phyloP scores from a whole-genome alignment of 2,113 vertebrate species.

The Corynorhinus townsendii region DNA sequence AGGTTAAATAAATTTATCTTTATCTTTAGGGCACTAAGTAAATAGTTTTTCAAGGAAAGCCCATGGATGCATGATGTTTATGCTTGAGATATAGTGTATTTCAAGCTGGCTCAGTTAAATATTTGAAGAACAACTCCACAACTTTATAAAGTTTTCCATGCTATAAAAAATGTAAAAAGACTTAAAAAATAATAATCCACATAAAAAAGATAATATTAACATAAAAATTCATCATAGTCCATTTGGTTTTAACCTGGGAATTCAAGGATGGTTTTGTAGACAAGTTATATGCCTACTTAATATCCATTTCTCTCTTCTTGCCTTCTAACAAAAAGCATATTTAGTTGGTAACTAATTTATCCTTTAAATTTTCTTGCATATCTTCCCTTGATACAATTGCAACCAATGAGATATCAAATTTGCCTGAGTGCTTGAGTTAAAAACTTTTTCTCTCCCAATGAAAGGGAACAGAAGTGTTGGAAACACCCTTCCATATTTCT shows the following conservation, averaged over 20 bases:
- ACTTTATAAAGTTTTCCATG: neutral
- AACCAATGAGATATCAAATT: neutral
- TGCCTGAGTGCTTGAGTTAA: neutral
- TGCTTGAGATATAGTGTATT: neutral
- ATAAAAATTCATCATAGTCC: neutral
- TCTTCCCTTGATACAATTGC: neutral
- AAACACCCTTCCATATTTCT: neutral
- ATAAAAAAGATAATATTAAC: neutral
- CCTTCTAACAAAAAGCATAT: neutral
- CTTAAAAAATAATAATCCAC: neutral
- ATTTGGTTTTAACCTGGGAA: neutral
- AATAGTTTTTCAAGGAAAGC: neutral
- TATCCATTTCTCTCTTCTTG: neutral
- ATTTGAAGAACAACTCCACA: neutral
- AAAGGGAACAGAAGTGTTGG: neutral
- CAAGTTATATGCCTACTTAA: neutral
- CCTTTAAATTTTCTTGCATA: neutral
- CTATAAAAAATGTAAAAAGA: neutral
- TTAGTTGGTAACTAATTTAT: neutral
- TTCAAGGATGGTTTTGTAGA: neutral
- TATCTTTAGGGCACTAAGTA: neutral
- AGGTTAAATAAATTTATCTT: neutral
- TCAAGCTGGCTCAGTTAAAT: neutral
- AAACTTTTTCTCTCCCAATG: neutral
- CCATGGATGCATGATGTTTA: neutral